These are phyloP conservation scores for Pipa parva DNA, from an alignment of 2,113 vertebrate genomes.

Conservation along the genomic window DNA sequence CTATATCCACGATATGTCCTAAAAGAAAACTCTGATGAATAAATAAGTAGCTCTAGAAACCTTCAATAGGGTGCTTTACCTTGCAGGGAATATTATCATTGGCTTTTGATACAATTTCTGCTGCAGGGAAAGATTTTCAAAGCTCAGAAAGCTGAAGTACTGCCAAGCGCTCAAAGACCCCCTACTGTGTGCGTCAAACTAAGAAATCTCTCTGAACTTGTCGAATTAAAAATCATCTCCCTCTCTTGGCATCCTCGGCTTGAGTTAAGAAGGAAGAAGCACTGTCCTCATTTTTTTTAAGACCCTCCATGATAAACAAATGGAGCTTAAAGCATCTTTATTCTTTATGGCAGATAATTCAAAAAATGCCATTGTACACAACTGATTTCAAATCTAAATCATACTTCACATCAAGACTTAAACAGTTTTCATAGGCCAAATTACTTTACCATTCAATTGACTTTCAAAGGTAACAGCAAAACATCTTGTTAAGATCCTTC, in stretches of 20 bases:
- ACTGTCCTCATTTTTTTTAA: constrained; percentile 75
- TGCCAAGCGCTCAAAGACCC: constrained; percentile 86
- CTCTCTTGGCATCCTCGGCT: constrained; percentile 79
- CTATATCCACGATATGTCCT: constrained; percentile 66
- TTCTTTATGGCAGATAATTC: constrained; percentile 75
- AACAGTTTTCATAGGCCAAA: constrained; percentile 55
- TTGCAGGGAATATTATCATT: constrained; percentile 88
- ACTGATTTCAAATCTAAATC: constrained; percentile 66
- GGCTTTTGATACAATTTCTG: constrained; percentile 91
- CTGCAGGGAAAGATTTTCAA: constrained; percentile 92
- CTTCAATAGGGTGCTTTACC: constrained; percentile 82
- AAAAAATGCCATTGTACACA: constrained; percentile 70
- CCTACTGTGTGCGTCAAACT: constrained; percentile 86
- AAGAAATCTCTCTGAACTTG: constrained; percentile 93
- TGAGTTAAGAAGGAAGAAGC: constrained; percentile 79
- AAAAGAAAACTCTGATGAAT: constrained; percentile 82
- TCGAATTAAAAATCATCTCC: constrained; percentile 93
- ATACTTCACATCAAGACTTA: constrained; percentile 55
- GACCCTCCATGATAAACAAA: constrained; percentile 75
- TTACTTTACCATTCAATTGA: constrained; percentile 50
- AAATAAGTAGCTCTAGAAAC: constrained; percentile 83
- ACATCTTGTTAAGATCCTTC: constrained; percentile 57
- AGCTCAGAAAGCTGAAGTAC: constrained; percentile 81
- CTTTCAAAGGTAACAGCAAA: constrained; percentile 60
- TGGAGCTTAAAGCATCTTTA: constrained; percentile 71